Percentiles rank a stretch among this genome's conserved stretches.
Evolutionary conservation across 2,888 invertebrate genomes (phyloP).

Genomic region (Tillus elongatus): DNA sequence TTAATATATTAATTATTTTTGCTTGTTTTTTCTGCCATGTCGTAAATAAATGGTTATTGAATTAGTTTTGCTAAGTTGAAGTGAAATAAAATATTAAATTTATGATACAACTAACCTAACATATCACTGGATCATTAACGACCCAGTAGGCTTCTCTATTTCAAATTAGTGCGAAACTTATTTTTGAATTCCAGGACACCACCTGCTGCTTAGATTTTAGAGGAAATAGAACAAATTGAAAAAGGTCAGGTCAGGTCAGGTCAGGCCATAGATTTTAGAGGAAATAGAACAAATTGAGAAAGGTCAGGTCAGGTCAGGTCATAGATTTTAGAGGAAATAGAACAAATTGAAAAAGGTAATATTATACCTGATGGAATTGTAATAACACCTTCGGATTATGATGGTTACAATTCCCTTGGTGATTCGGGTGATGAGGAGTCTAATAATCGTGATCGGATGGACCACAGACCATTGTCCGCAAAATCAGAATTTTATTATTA

Average conservation of each 20-base stretch:
- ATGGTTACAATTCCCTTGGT: neutral
- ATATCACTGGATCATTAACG: constrained; percentile 2
- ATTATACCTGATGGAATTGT: constrained; percentile 1
- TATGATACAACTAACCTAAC: no score
- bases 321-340: no score
- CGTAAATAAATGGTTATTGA: neutral
- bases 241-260: no score
- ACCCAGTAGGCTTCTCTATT: neutral
- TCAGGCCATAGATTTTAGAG: no score
- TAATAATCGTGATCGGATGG: neutral
- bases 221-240: no score
- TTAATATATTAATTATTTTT: neutral
- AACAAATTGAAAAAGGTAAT: neutral
- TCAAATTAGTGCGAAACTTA: neutral
- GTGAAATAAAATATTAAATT: neutral
- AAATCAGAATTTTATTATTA: neutral
- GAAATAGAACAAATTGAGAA: no score
- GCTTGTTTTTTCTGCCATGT: neutral
- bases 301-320: no score
- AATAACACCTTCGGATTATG: constrained; percentile 2
- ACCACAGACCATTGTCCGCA: constrained; percentile 3
- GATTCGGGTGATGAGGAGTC: constrained; percentile 2
- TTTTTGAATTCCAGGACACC: neutral
- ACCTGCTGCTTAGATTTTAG: constrained; percentile 2
- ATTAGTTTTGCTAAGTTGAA: neutral